phyloP scores from a whole-genome alignment of 2,888 invertebrate genomes.

The Bugulina stolonifera region DNA sequence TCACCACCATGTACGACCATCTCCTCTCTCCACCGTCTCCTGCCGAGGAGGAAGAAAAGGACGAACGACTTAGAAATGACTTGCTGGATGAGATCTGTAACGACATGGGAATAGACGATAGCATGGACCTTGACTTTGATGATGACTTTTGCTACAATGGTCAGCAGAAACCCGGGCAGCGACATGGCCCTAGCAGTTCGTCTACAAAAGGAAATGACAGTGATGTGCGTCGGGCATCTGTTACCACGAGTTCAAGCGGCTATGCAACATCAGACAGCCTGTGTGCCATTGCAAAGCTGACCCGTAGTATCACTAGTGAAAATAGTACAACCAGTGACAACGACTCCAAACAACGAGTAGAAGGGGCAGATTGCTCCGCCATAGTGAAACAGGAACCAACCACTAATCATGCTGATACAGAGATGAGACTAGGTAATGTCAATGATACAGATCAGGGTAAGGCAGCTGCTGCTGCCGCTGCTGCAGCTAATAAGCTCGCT shows the following conservation, averaged over 20 bases:
- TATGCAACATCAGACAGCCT: slow-evolving; percentile 21
- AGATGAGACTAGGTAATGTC: background rate
- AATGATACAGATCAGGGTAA: slow-evolving; percentile 23
- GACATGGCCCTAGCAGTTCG: background rate
- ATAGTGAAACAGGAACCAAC: slow-evolving; percentile 13
- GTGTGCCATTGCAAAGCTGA: slow-evolving; percentile 20
- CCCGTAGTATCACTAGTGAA: slow-evolving; percentile 12
- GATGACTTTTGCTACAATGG: slow-evolving; percentile 32
- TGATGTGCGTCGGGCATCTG: slow-evolving; percentile 5
- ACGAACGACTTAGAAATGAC: slow-evolving; percentile 45
- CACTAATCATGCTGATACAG: background rate
- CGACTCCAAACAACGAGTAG: background rate
- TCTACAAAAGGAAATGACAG: background rate
- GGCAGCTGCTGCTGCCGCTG: background rate
- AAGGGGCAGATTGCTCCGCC: background rate
- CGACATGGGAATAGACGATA: slow-evolving; percentile 52
- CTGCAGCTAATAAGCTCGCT: slow-evolving; percentile 7
- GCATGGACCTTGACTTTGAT: slow-evolving; percentile 50
- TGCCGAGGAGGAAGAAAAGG: slow-evolving; percentile 33
- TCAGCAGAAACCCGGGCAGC: background rate
- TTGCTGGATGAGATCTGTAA: slow-evolving; percentile 50
- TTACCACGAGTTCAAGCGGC: background rate
- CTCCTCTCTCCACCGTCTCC: slow-evolving; percentile 41
- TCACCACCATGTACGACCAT: slow-evolving; percentile 36
- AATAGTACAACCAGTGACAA: background rate